phyloP scores from a whole-genome alignment of 2,888 invertebrate genomes.

The Aporophyla nigra region DNA sequence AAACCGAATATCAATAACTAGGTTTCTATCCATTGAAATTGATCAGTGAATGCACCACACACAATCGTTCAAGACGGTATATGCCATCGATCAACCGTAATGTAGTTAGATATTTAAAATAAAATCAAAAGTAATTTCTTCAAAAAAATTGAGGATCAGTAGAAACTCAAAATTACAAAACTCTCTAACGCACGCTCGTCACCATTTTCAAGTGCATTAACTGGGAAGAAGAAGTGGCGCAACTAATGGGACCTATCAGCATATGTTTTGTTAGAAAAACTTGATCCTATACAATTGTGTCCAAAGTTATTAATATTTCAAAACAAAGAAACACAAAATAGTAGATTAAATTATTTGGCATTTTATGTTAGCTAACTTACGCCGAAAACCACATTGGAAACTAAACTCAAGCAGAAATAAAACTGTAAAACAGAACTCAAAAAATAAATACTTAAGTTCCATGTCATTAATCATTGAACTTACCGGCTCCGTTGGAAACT shows the following conservation, averaged over 20 bases:
- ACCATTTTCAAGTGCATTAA: background rate
- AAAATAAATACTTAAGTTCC: background rate
- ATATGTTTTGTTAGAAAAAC: background rate
- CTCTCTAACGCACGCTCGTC: background rate
- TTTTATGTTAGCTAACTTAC: no score
- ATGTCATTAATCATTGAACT: constrained; percentile 60
- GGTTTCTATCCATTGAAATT: no score
- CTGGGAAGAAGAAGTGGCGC: background rate
- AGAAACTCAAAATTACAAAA: background rate
- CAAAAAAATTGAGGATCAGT: background rate
- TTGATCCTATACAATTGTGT: background rate
- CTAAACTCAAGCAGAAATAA: background rate
- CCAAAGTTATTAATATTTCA: background rate
- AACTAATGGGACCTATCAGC: background rate
- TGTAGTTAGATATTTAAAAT: no score
- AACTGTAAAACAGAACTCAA: background rate
- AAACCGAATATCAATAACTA: no score
- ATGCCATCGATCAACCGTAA: no score
- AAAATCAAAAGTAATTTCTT: background rate
- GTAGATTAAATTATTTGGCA: no score
- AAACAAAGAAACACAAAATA: background rate
- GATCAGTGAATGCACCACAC: no score
- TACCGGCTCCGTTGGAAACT: constrained; percentile 92
- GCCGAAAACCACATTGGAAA: no score
- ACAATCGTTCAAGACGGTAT: background rate